Evolutionary conservation across 2,797 vertebrate species (phyloP).

Genomic region (Tiaroga cobitis): DNA sequence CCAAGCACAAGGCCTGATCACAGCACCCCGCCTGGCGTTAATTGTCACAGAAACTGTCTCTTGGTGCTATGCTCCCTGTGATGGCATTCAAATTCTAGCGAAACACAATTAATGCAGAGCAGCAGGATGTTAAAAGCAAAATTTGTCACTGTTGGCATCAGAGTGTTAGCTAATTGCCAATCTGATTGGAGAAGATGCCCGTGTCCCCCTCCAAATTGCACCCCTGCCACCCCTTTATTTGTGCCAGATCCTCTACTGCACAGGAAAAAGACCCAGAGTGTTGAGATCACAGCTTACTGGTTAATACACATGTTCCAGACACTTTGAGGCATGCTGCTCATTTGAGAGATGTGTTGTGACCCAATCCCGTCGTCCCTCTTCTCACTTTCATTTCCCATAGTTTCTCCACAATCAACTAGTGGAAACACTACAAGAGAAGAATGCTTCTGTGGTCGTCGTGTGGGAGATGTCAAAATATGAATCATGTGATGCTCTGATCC

Average conservation of each 20-base stretch:
- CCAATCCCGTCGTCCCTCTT: not conserved
- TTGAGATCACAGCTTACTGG: not conserved
- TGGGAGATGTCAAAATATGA: not conserved
- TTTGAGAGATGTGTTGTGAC: not conserved
- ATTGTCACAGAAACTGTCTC: conserved; percentile 69
- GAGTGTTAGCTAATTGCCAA: conserved; percentile 73
- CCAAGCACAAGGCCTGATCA: conserved; percentile 58
- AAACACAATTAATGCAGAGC: conserved; percentile 78
- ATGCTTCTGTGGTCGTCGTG: not conserved
- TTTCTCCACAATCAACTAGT: not conserved
- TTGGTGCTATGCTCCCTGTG: conserved; percentile 66
- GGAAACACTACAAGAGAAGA: not conserved
- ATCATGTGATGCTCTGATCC: not conserved
- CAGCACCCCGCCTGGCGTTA: conserved; percentile 63
- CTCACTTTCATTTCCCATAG: not conserved
- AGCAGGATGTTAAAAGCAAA: conserved; percentile 77
- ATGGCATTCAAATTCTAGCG: conserved; percentile 66
- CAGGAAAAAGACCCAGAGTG: not conserved
- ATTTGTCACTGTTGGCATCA: conserved; percentile 78
- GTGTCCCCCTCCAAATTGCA: conserved; percentile 34
- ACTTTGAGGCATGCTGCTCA: not conserved
- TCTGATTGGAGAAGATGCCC: conserved; percentile 72
- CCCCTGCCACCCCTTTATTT: conserved; percentile 1
- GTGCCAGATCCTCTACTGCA: conserved; percentile 17
- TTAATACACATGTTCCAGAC: not conserved